phyloP scores from a whole-genome alignment of 2,888 invertebrate species.

The Apomyelois bistriatella region DNA sequence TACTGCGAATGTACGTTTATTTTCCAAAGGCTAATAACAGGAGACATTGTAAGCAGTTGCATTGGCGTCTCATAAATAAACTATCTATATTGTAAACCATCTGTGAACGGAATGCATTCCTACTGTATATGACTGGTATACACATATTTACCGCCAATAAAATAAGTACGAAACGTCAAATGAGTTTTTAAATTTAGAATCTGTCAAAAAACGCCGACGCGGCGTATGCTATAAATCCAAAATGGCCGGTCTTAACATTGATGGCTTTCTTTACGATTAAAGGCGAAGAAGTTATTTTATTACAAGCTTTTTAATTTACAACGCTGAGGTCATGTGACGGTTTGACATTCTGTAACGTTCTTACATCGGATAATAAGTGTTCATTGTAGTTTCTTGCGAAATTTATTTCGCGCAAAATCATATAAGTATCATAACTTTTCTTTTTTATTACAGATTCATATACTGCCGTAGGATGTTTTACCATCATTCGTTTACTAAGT shows the following conservation, averaged over 20 bases:
- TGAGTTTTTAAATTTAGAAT: slow-evolving; percentile 43
- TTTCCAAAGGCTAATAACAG: slow-evolving; percentile 29
- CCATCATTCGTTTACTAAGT: background rate
- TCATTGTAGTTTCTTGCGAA: slow-evolving; percentile 26
- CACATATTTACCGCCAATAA: slow-evolving; percentile 45
- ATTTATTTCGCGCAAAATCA: background rate
- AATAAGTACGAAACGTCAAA: slow-evolving; percentile 35
- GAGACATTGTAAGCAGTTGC: slow-evolving; percentile 43
- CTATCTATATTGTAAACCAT: slow-evolving; percentile 16
- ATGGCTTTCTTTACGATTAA: slow-evolving; percentile 65
- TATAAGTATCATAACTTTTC: background rate
- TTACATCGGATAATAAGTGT: slow-evolving; percentile 17
- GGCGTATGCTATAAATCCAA: slow-evolving; percentile 51
- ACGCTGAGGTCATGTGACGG: slow-evolving; percentile 35
- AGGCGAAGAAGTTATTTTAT: slow-evolving; percentile 45
- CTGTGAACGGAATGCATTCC: slow-evolving; percentile 26
- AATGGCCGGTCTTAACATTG: slow-evolving; percentile 50
- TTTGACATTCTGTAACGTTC: slow-evolving; percentile 32
- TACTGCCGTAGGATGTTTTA: no score
- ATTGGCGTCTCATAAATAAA: slow-evolving; percentile 40
- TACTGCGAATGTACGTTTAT: slow-evolving; percentile 18
- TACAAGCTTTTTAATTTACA: slow-evolving; percentile 48
- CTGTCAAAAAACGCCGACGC: slow-evolving; percentile 40
- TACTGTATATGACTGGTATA: slow-evolving; percentile 25
- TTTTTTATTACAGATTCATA: background rate